Evolutionary conservation across 92 coral and sea anemone species (phyloP), one percentile per base, ranked within the genome.

Genomic region (Epizoanthus stellaris): DNA sequence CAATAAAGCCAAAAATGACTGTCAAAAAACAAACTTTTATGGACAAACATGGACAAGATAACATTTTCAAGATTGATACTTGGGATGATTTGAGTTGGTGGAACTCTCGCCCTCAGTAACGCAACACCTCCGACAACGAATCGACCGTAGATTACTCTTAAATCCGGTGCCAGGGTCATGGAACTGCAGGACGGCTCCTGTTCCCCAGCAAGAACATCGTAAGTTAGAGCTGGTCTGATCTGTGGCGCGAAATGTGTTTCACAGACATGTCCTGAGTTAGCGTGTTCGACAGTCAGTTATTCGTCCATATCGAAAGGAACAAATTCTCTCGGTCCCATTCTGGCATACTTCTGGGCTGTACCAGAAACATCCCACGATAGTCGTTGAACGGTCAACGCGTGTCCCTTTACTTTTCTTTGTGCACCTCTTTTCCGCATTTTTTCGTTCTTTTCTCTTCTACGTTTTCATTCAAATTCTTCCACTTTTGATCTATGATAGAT

Each of bases 321-420:
- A 70, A 70, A 70, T 39, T 70, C 54, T 4, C 75, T 70, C 17
- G 75, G 53, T 70, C 75, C 20, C 38, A 39, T 40, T 40, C 56
- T 70, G 38, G 75, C 75, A 70, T 70, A 70, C 43, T 70, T 70
- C 75, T 38, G 75, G 75, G 75, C 75, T 20, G 52, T 70, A 70
- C 23, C 75, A 15, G 75, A 70, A 54, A 70, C 75, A 70, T 36
- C 54, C 52, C 52, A 54, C 8, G 75, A 39, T 54, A 70, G 54
- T 23, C 75, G 38, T 70, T 70, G 75, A 10, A 70, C 43, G 38
- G 75, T 70, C 75, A 39, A 70, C 52, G 16, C 16, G 75, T 39
- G 38, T 39, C 75, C 75, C 75, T 70, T 49, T 16, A 70, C 13
- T 14, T 70, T 70, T 70, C 75, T 70, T 70, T 68, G 75, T 70